Evolutionary conservation across 2,113 vertebrate species (phyloP), one percentile per base, ranked within the genome.

Genomic region (Aix galericulata): DNA sequence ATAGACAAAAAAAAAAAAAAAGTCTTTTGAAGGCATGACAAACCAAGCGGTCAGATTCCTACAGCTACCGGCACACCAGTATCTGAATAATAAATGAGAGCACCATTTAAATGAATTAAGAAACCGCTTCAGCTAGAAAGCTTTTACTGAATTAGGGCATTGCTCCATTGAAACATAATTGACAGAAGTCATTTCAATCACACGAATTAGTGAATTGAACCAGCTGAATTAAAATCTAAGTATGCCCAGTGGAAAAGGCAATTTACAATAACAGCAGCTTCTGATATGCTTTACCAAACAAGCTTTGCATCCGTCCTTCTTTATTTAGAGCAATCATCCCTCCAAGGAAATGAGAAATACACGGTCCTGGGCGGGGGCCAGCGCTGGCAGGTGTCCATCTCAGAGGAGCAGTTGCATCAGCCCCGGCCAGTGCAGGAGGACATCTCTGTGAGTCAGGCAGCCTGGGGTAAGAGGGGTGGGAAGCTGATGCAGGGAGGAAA

Each of bases 401-500:
- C 90, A 91, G 85, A 94, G 78, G 64, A 90, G 78, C 72, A 89
- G 68, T 88, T 96, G 94, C 83, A 92, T 91, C 94, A 96, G 94
- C 93, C 62, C 62, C 86, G 79, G 89, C 84, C 90, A 81, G 88
- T 79, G 92, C 42, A 20, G 6, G 91, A 86, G 91, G 82, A 71
- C 86, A 92, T 92, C 93, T 91, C 82, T 86, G 75, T 91, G 91
- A 96, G 95, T 93, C 92, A 89, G 92, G 96, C 89, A 85, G 93
- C 91, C 91, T 0, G 4, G 50, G 84, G 93, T 88, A 84, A 91
- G 89, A 82, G 71, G 68, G 72, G 86, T 93, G 95, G 92, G 91
- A 93, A 93, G 87, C 92, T 93, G 94, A 92, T 82, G 81, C 31
- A 86, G 55, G 17, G 64, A 96, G 64, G 83, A 85, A 88, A 95